A percentile compares a stretch with the other conserved stretches of the same genome.
Conservation (phyloP, 2,797 vertebrate species). For the Enteromius trimaculatus region DNA sequence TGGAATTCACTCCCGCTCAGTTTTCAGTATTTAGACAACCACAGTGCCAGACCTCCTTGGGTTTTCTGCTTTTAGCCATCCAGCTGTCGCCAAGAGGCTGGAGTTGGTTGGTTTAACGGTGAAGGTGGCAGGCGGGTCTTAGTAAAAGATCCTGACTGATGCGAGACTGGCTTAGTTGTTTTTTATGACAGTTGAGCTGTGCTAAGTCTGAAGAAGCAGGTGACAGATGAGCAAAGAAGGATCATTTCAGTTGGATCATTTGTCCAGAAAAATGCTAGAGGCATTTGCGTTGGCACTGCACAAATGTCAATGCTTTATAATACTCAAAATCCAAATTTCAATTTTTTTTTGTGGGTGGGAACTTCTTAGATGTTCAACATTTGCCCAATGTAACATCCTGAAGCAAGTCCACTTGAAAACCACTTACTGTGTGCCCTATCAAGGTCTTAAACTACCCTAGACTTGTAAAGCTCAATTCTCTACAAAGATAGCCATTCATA, state of each 20-base stretch:
- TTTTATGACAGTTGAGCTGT: constrained; percentile 48
- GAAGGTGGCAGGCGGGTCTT: constrained; percentile 59
- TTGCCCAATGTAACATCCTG: background rate
- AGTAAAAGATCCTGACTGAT: constrained; percentile 34
- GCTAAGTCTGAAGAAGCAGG: constrained; percentile 19
- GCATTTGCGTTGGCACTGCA: background rate
- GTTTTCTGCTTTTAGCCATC: constrained; percentile 74
- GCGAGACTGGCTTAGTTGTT: constrained; percentile 34
- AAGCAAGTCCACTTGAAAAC: background rate
- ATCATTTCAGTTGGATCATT: constrained; percentile 10
- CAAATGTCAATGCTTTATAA: background rate
- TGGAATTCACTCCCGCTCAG: constrained; percentile 65
- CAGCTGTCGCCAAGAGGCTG: constrained; percentile 73
- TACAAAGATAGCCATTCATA: constrained; percentile 38
- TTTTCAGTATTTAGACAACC: constrained; percentile 69
- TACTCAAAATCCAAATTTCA: background rate
- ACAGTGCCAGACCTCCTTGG: constrained; percentile 52
- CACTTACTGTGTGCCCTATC: constrained; percentile 4
- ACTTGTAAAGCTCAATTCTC: constrained; percentile 20
- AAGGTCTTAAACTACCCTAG: constrained; percentile 15
- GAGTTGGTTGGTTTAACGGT: constrained; percentile 44
- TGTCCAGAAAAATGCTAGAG: background rate
- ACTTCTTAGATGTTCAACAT: background rate
- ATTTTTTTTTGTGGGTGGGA: background rate
- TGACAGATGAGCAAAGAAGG: constrained; percentile 26